Evolutionary conservation across 2,797 vertebrate genomes (phyloP), one percentile per base, ranked within the genome.

Genomic region (Leptatherina wallacei): DNA sequence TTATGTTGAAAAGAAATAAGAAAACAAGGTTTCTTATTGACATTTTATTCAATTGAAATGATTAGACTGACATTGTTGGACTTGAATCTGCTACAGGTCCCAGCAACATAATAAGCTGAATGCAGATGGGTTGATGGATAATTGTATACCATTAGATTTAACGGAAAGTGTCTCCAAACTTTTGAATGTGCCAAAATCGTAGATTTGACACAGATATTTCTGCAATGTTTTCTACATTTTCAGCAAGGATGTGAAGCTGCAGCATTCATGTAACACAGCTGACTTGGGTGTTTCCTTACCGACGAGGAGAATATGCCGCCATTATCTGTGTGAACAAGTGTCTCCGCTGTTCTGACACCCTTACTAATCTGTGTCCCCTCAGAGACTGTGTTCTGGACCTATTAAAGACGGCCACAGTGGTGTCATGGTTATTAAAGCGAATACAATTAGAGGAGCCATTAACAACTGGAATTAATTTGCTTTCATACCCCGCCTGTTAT

Each of bases 391-490:
- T 80, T 86, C 83, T 76, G 71, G 55, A 81, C 81, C 81, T 73
- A 88, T 85, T 90, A 90, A 80, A 88, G 82, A 70, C 0, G 52
- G 62, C 88, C 81, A 76, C 77, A 69, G 71, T 22, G 59, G 81
- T 86, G 89, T 91, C 88, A 89, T 29, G 82, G 79, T 77, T 40
- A 42, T 92, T 92, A 87, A 82, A 68, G 70, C 67, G 56, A 86
- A 85, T 83, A 90, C 83, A 91, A 91, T 93, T 89, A 93, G 82
- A 73, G 66, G 78, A 85, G 69, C 64, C 83, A 76, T 92, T 89
- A 90, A 93, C 88, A 91, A 91, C 84, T 70, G 74, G 73, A 89
- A 92, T 92, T 88, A 85, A 89, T 94, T 91, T 83, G 81, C 88
- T 84, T 75, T 83, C 75, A 68, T 73, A 49, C 59, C 77, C 81